Conservation (phyloP, 2,888 invertebrate species). For the Eupithecia insigniata region DNA sequence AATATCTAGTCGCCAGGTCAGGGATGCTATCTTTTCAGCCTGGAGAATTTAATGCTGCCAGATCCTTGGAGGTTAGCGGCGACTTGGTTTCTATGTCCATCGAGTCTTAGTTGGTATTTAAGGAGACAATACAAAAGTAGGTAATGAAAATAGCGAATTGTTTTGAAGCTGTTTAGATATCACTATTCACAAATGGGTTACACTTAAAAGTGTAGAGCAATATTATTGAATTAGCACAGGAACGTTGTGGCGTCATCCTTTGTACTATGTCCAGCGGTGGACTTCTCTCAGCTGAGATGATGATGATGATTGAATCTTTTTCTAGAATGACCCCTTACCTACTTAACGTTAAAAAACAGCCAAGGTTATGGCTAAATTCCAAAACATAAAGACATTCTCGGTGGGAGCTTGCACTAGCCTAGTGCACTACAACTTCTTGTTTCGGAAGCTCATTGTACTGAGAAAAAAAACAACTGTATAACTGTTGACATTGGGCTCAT, state of each 20-base stretch:
- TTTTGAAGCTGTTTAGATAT: neutral
- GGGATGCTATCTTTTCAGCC: too few relatives aligned
- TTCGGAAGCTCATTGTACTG: conserved; percentile 66
- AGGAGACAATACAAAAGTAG: too few relatives aligned
- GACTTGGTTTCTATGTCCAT: too few relatives aligned
- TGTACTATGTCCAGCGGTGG: neutral
- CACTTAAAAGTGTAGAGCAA: neutral
- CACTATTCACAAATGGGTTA: neutral
- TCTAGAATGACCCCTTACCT: neutral
- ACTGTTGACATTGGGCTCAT: conserved; percentile 77
- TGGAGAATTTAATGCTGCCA: too few relatives aligned
- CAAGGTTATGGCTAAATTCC: neutral
- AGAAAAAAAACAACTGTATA: conserved; percentile 67
- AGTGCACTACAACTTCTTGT: conserved; percentile 71
- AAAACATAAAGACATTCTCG: conserved; percentile 31
- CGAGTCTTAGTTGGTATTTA: too few relatives aligned
- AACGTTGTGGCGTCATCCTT: neutral
- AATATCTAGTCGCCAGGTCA: too few relatives aligned
- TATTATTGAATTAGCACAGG: neutral
- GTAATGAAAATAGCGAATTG: neutral
- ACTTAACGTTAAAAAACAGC: neutral
- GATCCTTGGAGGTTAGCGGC: too few relatives aligned
- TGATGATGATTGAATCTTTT: neutral
- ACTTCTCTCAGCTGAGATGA: neutral
- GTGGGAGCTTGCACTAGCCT: conserved; percentile 45